Percentiles rank a stretch among this genome's conserved stretches.
phyloP scores from a whole-genome alignment of 2,888 invertebrate genomes.

The Eristalis intricaria region DNA sequence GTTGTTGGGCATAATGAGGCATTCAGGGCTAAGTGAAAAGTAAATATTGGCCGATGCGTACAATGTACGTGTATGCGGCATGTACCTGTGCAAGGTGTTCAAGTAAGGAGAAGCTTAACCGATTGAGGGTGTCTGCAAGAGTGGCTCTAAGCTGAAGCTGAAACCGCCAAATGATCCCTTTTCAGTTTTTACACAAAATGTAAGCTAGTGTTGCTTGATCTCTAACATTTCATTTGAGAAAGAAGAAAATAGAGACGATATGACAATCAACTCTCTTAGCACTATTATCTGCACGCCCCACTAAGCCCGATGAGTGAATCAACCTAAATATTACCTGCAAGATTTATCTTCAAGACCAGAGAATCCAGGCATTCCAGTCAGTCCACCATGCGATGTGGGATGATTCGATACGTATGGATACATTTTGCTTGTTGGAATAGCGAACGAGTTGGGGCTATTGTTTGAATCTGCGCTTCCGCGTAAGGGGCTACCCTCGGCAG shows the following conservation, averaged over 20 bases:
- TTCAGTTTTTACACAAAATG: no score
- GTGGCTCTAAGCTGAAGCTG: no score
- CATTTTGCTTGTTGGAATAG: slow-evolving; percentile 90
- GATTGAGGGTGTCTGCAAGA: no score
- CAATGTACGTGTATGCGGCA: background rate
- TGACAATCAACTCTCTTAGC: slow-evolving; percentile 6
- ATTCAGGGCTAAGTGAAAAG: background rate
- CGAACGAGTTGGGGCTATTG: slow-evolving; percentile 83
- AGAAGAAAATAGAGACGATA: no score
- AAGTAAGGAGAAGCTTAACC: background rate
- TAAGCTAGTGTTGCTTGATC: no score
- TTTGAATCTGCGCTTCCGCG: slow-evolving; percentile 83
- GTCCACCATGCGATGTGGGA: slow-evolving; percentile 88
- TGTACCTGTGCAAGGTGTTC: background rate
- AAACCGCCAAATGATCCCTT: no score
- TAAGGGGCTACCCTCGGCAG: slow-evolving; percentile 86
- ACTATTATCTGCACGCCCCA: slow-evolving; percentile 25
- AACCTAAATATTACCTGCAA: slow-evolving; percentile 78
- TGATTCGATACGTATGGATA: slow-evolving; percentile 93
- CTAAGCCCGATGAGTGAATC: background rate
- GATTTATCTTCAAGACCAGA: slow-evolving; percentile 81
- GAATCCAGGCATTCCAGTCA: slow-evolving; percentile 86
- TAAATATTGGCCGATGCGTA: no score
- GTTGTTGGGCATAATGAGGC: background rate
- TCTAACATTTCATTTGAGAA: no score